These are phyloP conservation scores for Drosophila bipectinata DNA, from an alignment of 1,140 invertebrate genomes.

Conservation along the genomic window DNA sequence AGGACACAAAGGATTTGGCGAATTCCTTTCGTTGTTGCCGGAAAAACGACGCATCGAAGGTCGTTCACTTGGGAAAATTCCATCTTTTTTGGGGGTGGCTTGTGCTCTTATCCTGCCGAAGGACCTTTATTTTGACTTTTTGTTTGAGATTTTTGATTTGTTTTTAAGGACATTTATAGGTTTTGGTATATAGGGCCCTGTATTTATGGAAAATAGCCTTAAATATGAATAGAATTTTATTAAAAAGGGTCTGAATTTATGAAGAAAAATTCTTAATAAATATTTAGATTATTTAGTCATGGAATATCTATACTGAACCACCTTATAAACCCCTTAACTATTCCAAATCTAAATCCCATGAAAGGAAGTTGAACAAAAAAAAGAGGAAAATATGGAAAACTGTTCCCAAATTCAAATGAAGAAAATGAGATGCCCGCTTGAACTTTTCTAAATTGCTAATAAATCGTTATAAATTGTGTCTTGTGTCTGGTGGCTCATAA, in stretches of 20 bases:
- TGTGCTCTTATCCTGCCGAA: neutral
- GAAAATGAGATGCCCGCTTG: conserved; percentile 27
- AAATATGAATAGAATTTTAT: too few species aligned
- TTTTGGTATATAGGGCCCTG: neutral
- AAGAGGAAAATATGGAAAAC: conserved; percentile 8
- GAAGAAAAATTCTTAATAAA: too few species aligned
- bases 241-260: neutral
- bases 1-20: conserved; percentile 40
- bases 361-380: conserved; percentile 4
- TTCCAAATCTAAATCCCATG: conserved; percentile 12
- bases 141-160: neutral
- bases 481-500: conserved; percentile 14
- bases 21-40: conserved; percentile 20
- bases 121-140: neutral
- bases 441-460: conserved; percentile 63
- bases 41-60: conserved; percentile 26
- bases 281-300: too few species aligned
- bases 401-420: conserved; percentile 21
- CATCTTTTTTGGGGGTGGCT: conserved; percentile 6
- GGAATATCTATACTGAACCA: too few species aligned
- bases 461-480: conserved; percentile 65
- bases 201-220: too few species aligned
- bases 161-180: too few species aligned
- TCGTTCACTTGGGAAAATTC: conserved; percentile 32
- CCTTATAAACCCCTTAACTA: too few species aligned